phyloP scores from a whole-genome alignment of 2,113 vertebrate species.

The Delphinapterus leucas region DNA sequence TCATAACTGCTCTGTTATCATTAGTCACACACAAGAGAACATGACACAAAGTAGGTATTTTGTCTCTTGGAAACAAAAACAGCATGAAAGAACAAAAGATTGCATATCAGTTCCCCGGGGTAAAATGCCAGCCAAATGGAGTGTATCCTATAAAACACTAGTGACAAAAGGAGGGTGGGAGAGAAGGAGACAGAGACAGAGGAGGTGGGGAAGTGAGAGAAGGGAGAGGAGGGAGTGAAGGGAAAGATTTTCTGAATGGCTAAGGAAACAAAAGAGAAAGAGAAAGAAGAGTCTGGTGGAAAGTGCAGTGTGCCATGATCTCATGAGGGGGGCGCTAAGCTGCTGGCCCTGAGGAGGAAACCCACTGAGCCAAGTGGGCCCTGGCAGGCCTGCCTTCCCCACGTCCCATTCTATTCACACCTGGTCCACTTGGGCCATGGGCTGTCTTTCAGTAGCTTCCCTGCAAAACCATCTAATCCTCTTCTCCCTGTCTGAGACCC shows the following conservation, averaged over 20 bases:
- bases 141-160: neutral
- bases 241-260: neutral
- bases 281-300: neutral
- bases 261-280: neutral
- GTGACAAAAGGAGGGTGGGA: neutral
- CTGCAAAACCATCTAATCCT: neutral
- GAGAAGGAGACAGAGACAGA: neutral
- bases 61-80: conserved; percentile 65
- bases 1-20: conserved; percentile 51
- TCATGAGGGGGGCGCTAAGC: neutral
- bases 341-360: neutral
- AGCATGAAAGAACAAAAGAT: conserved; percentile 57
- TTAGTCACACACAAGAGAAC: conserved; percentile 56
- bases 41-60: conserved; percentile 67
- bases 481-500: neutral
- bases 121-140: conserved; percentile 59
- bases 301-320: fast-evolving
- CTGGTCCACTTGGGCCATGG: neutral
- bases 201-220: neutral
- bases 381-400: neutral
- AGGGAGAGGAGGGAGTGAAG: neutral
- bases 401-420: fast-evolving
- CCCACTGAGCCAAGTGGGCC: fast-evolving
- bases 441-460: neutral
- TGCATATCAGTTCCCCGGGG: conserved; percentile 23